Evolutionary conservation across 2,797 vertebrate genomes (phyloP), one percentile per base, ranked within the genome.

Genomic region (Hozukius guyotensis): DNA sequence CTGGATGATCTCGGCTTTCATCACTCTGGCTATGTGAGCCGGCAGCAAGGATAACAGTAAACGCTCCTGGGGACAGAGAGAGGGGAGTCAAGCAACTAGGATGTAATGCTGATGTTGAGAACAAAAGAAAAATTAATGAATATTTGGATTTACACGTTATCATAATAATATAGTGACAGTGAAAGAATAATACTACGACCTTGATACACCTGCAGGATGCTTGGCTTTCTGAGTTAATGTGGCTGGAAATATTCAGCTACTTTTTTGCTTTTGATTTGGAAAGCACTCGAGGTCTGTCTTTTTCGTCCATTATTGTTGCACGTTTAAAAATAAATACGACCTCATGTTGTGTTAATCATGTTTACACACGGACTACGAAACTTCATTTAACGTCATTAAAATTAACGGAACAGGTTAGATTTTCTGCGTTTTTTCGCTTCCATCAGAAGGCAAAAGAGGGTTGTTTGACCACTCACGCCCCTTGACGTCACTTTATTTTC

Each of bases 1-100:
- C 93, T 99, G 98, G 92, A 99, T 99, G 89, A 99, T 99, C 94
- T 99, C 98, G 0, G 97, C 97, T 88, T 99, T 99, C 98, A 99
- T 99, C 87, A 99, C 98, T 91, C 97, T 94, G 75, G 98, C 98
- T 16, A 99, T 99, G 83, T 99, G 98, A 77, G 98, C 96, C 0
- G 98, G 98, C 75, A 99, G 95, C 70, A 99, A 86, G 69, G 98
- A 99, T 49, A 99, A 94, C 5, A 99, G 95, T 16, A 99, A 94
- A n/a, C 98, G 97, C 78, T 99, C 98, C 98, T 99, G 67, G 24
- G 89, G 42, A 87, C 52, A 73, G 14, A 80, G 52, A 60, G 2
- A 32, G 12, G 22, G 6, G 36, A 59, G 42, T 65, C 6, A 29
- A n/a, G 42, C 29, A 5, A 55, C 25, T 29, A 13, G 1, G 22